phyloP scores from a whole-genome alignment of 2,797 vertebrate species.

The Thunnus albacares region DNA sequence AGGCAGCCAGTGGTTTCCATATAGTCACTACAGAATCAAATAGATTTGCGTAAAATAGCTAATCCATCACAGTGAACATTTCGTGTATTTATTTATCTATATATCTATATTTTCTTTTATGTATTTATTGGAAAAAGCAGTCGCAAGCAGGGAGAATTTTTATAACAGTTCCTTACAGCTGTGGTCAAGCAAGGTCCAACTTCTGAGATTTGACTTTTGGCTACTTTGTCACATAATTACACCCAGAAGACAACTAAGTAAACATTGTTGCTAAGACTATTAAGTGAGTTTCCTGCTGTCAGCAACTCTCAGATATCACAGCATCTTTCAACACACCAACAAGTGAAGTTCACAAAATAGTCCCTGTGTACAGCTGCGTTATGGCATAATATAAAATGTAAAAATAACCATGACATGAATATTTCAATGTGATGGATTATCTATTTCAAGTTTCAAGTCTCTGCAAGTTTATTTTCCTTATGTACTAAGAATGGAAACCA shows the following conservation, averaged over 20 bases:
- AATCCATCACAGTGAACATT: background rate
- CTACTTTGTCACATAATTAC: background rate
- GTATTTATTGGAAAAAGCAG: background rate
- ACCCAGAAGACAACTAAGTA: background rate
- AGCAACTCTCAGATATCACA: background rate
- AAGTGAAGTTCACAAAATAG: background rate
- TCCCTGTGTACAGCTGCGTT: background rate
- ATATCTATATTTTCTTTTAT: background rate
- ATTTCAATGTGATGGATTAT: conserved; percentile 8
- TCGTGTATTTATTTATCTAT: background rate
- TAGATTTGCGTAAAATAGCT: conserved; percentile 8
- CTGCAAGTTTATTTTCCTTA: background rate
- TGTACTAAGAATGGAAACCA: conserved; percentile 5
- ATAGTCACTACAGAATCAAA: background rate
- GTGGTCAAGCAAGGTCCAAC: background rate
- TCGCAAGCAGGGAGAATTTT: background rate
- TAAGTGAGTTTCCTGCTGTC: background rate
- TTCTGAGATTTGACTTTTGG: background rate
- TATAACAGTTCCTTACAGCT: background rate
- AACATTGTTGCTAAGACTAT: background rate
- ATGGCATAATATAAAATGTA: background rate
- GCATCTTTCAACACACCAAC: background rate
- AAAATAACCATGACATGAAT: conserved; percentile 4
- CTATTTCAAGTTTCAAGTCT: conserved; percentile 22
- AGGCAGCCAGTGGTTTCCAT: conserved; percentile 10